phyloP scores from a whole-genome alignment of 2,888 invertebrate species.

The Tanaodytes sp. region DNA sequence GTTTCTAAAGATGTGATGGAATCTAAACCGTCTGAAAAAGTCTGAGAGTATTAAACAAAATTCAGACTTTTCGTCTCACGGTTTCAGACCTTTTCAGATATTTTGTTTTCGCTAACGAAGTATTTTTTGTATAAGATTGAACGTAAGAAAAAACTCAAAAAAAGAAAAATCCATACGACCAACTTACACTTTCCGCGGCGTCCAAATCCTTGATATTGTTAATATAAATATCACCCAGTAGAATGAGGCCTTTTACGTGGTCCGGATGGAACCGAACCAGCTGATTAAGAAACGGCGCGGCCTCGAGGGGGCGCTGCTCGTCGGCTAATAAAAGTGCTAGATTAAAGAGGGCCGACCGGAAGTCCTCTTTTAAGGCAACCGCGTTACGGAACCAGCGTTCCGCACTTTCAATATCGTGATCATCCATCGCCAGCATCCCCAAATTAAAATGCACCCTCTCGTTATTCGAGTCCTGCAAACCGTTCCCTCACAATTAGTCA shows the following conservation, averaged over 20 bases:
- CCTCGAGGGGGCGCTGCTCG: slow-evolving; percentile 89
- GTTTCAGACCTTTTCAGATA: too few relatives aligned
- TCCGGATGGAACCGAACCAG: slow-evolving; percentile 92
- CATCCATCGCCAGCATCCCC: slow-evolving; percentile 98
- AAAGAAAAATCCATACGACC: too few relatives aligned
- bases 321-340: slow-evolving; percentile 92
- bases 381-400: slow-evolving; percentile 94
- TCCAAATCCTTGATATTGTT: slow-evolving; percentile 95
- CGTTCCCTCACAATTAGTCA: too few relatives aligned
- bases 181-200: slow-evolving; percentile 92
- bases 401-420: slow-evolving; percentile 88
- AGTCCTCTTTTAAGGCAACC: slow-evolving; percentile 89
- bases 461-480: slow-evolving; percentile 79
- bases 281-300: slow-evolving; percentile 92
- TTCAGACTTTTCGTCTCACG: too few relatives aligned
- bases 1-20: too few relatives aligned
- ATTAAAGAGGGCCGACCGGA: slow-evolving; percentile 95
- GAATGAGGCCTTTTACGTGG: slow-evolving; percentile 93
- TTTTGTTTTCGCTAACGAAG: too few relatives aligned
- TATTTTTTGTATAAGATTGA: too few relatives aligned
- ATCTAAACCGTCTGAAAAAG: too few relatives aligned
- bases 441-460: slow-evolving; percentile 95
- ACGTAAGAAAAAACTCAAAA: too few relatives aligned
- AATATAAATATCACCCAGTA: slow-evolving; percentile 96
- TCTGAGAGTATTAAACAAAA: too few relatives aligned